phyloP scores from a whole-genome alignment of 2,113 vertebrate species.

The Furnarius figulus region DNA sequence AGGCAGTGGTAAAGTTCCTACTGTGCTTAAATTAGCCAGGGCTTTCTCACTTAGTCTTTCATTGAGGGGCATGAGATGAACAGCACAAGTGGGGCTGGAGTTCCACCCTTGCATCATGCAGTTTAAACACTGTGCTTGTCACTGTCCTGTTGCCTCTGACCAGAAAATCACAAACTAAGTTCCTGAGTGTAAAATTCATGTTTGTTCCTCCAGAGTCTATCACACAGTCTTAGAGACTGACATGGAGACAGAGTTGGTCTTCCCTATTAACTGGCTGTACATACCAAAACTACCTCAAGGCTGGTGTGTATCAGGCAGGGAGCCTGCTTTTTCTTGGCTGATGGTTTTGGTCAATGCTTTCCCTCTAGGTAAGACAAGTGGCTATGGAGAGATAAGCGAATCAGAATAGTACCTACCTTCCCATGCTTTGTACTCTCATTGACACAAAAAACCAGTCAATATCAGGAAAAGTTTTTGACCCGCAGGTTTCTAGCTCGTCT shows the following conservation, averaged over 20 bases:
- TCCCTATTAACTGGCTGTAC: background rate
- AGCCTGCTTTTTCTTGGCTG: background rate
- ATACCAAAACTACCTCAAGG: background rate
- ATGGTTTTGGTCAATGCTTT: background rate
- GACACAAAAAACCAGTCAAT: background rate
- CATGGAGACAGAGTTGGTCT: background rate
- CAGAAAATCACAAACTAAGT: background rate
- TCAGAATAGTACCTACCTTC: background rate
- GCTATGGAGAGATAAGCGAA: background rate
- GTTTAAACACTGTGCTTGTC: background rate
- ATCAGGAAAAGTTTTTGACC: background rate
- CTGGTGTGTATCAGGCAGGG: background rate
- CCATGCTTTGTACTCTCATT: background rate
- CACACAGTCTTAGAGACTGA: background rate
- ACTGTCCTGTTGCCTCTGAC: background rate
- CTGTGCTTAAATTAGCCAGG: background rate
- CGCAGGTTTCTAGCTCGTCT: background rate
- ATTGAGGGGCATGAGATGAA: background rate
- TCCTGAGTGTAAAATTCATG: background rate
- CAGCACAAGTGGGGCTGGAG: background rate
- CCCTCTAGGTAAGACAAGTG: background rate
- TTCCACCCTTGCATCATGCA: background rate
- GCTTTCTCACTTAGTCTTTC: background rate
- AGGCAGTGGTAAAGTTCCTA: background rate
- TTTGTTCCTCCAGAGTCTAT: background rate